Percentiles rank a stretch among this genome's conserved stretches.
phyloP scores from a whole-genome alignment of 2,797 vertebrate genomes.

The Numenius phaeopus region DNA sequence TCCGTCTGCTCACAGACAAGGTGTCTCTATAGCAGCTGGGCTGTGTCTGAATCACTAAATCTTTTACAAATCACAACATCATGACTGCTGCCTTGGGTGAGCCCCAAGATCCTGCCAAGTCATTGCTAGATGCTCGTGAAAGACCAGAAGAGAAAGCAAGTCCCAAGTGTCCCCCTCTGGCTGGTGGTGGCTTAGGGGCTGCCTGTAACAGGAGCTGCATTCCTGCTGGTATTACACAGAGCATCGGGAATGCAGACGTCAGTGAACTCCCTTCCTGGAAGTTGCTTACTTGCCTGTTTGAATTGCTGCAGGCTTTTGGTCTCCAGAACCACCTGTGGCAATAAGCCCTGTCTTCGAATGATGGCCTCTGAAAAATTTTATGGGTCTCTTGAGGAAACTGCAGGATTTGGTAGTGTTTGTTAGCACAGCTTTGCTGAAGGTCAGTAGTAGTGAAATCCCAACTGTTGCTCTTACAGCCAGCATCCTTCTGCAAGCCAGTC shows the following conservation, averaged over 20 bases:
- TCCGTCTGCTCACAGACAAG: background rate
- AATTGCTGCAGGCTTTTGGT: background rate
- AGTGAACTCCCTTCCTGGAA: background rate
- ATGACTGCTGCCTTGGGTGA: background rate
- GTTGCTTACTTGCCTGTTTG: background rate
- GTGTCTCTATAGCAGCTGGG: background rate
- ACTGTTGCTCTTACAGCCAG: background rate
- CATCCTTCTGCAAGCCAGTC: background rate
- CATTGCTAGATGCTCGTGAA: background rate
- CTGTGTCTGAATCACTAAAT: background rate
- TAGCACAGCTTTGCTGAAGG: background rate
- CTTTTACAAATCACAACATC: background rate
- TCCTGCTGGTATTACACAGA: background rate
- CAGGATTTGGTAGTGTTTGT: background rate
- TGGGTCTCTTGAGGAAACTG: background rate
- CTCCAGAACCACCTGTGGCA: background rate
- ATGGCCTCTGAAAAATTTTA: background rate
- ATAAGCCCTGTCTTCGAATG: background rate
- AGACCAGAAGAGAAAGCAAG: background rate
- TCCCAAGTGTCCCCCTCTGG: background rate
- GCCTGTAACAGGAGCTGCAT: background rate
- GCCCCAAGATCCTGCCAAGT: background rate
- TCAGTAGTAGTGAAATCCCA: background rate
- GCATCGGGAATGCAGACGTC: background rate
- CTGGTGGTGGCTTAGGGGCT: background rate